phyloP scores from a whole-genome alignment of 2,888 invertebrate genomes.

The Nephrotoma guestfalica region DNA sequence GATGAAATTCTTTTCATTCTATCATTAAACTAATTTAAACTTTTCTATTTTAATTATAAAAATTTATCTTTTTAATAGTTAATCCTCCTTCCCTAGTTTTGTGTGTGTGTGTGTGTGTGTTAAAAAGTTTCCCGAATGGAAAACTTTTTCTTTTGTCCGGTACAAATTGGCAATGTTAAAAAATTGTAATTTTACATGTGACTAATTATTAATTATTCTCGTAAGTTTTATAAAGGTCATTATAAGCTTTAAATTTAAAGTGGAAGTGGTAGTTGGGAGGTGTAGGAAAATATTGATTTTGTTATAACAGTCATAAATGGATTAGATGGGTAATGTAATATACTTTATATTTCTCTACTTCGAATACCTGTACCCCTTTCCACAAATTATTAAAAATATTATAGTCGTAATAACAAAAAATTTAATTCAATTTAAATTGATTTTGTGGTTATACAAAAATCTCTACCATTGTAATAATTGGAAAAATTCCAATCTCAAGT shows the following conservation, averaged over 20 bases:
- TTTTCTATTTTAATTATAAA: not conserved
- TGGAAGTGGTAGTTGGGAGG: not conserved
- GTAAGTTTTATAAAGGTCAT: not conserved
- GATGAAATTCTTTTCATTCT: not conserved
- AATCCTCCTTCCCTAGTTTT: not conserved
- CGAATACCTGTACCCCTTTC: not conserved
- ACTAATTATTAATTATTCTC: not conserved
- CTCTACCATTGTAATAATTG: not conserved
- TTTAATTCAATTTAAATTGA: not conserved
- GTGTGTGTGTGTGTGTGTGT: not conserved
- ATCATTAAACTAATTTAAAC: not conserved
- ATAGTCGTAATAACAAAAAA: not conserved
- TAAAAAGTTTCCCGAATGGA: not conserved
- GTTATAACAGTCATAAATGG: not conserved
- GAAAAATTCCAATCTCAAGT: not conserved
- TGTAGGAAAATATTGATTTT: not conserved
- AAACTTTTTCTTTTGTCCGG: not conserved
- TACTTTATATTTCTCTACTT: not conserved
- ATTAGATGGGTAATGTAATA: not conserved
- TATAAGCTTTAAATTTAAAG: not conserved
- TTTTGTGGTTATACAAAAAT: not conserved
- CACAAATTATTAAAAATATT: not conserved
- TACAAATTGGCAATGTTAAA: not conserved
- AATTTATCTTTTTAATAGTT: not conserved
- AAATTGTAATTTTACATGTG: not conserved